Conservation (phyloP, 2,888 invertebrate species). For the Bugulina stolonifera region DNA sequence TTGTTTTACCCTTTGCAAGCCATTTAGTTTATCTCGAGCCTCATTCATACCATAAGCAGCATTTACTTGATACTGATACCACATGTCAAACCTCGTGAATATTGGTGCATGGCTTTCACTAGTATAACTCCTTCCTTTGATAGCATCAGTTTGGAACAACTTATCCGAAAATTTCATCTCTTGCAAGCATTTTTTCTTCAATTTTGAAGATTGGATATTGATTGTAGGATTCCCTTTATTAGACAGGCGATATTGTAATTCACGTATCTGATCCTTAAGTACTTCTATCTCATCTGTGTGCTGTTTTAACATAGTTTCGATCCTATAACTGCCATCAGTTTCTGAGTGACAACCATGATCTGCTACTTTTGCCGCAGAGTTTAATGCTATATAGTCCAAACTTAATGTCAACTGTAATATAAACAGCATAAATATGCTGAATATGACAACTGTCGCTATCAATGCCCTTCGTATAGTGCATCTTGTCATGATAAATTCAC, state of each 20-base stretch:
- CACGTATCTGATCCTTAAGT: slow-evolving; percentile 17
- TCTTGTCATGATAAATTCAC: not conserved
- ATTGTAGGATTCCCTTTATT: not conserved
- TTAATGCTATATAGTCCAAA: not conserved
- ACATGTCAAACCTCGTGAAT: slow-evolving; percentile 8
- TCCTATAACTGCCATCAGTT: not conserved
- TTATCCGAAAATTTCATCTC: not conserved
- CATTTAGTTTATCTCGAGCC: slow-evolving; percentile 1
- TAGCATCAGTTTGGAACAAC: not conserved
- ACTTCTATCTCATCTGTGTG: not conserved
- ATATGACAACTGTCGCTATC: not conserved
- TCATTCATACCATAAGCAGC: not conserved
- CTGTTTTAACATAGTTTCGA: not conserved
- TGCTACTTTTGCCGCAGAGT: no score
- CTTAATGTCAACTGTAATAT: not conserved
- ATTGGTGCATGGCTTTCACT: slow-evolving; percentile 4
- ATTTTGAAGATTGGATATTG: not conserved
- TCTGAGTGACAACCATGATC: not conserved
- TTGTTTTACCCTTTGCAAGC: slow-evolving; percentile 20
- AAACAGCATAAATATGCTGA: not conserved
- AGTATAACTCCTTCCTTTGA: not conserved
- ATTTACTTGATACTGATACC: not conserved
- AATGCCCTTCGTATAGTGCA: not conserved
- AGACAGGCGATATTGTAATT: not conserved
- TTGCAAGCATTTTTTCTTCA: not conserved